phyloP scores from a whole-genome alignment of 2,888 invertebrate genomes.

The Cerceris rybyensis region DNA sequence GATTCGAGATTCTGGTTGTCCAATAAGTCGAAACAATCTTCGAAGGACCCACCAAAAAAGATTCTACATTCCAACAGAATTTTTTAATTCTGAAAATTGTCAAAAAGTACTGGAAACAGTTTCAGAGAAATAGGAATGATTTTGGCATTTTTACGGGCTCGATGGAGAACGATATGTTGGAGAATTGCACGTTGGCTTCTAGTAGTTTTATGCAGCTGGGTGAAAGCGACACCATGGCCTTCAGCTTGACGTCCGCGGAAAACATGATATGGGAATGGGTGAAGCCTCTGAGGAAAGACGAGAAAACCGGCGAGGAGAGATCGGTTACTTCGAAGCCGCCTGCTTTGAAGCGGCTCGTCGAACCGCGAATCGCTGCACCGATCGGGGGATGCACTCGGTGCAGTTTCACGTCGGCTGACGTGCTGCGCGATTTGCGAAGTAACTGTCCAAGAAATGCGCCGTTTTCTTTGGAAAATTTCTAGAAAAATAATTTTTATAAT shows the following conservation, averaged over 20 bases:
- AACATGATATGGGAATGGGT: constrained; percentile 66
- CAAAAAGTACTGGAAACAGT: not conserved
- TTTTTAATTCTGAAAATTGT: not conserved
- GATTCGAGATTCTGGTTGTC: constrained; percentile 35
- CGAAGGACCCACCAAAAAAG: not conserved
- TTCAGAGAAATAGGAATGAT: not conserved
- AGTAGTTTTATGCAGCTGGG: not conserved
- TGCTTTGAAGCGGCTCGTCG: constrained; percentile 7
- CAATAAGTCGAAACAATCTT: constrained; percentile 15
- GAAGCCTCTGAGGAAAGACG: constrained; percentile 13
- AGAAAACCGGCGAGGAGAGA: constrained; percentile 3
- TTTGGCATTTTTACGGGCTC: constrained; percentile 7
- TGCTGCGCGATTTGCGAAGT: not conserved
- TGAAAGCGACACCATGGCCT: constrained; percentile 55
- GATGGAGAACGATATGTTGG: constrained; percentile 53
- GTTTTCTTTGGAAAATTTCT: not conserved
- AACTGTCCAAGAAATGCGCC: not conserved
- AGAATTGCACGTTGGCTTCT: constrained; percentile 13
- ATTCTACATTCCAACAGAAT: not conserved
- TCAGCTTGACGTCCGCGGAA: constrained; percentile 65
- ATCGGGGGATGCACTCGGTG: not conserved
- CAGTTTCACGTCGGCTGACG: not conserved
- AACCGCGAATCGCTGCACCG: not conserved
- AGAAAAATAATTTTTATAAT: no score
- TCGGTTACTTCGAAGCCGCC: constrained; percentile 17